Evolutionary conservation across 2,888 invertebrate genomes (phyloP).

Genomic region (Alsophila aescularia): DNA sequence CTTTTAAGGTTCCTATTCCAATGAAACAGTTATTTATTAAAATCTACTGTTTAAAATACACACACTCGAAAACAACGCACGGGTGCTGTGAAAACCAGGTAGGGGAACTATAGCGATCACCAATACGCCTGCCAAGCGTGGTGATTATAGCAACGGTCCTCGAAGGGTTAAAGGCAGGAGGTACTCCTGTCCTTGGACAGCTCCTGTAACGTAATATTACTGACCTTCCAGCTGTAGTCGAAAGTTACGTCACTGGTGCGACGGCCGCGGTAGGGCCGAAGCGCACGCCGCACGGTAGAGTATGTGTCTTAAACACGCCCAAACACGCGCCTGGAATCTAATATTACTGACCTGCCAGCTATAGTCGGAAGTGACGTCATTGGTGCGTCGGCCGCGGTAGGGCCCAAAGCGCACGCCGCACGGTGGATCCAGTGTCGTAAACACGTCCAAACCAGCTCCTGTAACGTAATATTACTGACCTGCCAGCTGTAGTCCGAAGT

Average conservation of each 20-base stretch:
- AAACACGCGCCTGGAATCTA: slow-evolving; percentile 69
- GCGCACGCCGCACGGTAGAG: slow-evolving; percentile 65
- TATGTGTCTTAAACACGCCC: slow-evolving; percentile 65
- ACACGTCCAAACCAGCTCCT: slow-evolving; percentile 73
- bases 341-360: slow-evolving; percentile 74
- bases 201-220: slow-evolving; percentile 46
- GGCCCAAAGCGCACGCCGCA: slow-evolving; percentile 71
- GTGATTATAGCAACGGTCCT: no score
- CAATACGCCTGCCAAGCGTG: no score
- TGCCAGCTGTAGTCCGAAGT: no score
- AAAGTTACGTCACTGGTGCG: neutral
- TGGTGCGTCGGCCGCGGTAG: slow-evolving; percentile 53
- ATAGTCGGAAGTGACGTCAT: slow-evolving; percentile 53
- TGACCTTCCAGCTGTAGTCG: no score
- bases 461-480: neutral
- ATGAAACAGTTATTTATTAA: no score
- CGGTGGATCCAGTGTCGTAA: slow-evolving; percentile 62
- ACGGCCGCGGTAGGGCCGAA: slow-evolving; percentile 67
- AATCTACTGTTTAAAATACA: no score
- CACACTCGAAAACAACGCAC: no score
- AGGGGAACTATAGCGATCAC: no score
- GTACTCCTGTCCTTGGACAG: slow-evolving; percentile 49
- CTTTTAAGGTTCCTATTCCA: no score
- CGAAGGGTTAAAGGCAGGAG: no score
- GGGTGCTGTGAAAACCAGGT: no score